These are phyloP conservation scores for Odocoileus virginianus DNA, from an alignment of 2,113 vertebrate genomes.

Conservation along the genomic window DNA sequence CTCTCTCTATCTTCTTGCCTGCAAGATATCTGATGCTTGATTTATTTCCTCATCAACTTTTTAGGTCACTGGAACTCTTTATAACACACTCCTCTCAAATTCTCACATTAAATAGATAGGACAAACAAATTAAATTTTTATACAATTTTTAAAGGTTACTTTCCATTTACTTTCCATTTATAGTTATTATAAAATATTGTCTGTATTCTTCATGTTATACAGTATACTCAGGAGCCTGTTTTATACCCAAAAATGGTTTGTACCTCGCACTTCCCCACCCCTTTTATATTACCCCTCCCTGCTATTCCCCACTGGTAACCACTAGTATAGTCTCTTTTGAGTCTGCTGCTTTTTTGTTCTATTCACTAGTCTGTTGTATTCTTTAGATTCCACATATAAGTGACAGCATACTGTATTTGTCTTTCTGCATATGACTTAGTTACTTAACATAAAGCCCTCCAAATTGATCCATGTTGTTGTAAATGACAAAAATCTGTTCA, in stretches of 20 bases:
- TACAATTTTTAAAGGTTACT: neutral
- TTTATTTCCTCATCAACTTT: constrained; percentile 47
- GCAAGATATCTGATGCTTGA: neutral
- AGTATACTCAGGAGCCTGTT: neutral
- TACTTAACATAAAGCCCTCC: neutral
- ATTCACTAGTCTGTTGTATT: neutral
- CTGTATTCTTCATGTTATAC: neutral
- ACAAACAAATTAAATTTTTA: neutral
- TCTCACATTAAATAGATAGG: neutral
- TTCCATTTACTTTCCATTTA: neutral
- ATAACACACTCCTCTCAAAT: neutral
- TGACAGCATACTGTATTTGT: neutral
- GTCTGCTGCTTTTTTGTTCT: neutral
- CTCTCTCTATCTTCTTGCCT: constrained; percentile 4
- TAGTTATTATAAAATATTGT: neutral
- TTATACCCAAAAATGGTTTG: neutral
- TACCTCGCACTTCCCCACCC: neutral
- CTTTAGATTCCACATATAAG: neutral
- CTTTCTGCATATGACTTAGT: neutral
- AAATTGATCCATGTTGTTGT: neutral
- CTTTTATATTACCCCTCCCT: neutral
- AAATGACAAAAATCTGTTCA: neutral
- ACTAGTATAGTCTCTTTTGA: neutral
- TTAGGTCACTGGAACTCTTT: constrained; percentile 19
- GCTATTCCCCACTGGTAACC: neutral